A percentile compares a stretch with the other conserved stretches of the same genome.
Conservation (phyloP, 2,888 invertebrate genomes). For the Nebria brevicollis region DNA sequence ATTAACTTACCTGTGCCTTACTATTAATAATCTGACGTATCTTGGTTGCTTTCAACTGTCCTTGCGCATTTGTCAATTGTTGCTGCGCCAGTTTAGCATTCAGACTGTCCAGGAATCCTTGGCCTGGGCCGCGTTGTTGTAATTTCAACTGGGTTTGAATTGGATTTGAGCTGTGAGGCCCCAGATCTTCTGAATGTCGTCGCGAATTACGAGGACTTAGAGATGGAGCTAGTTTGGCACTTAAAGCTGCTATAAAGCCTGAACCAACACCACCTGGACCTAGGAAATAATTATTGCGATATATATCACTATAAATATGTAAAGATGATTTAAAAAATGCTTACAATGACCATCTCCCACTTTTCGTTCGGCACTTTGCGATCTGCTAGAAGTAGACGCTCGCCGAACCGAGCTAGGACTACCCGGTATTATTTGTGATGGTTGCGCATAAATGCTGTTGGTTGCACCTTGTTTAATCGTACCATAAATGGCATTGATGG, state of each 20-base stretch:
- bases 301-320: constrained; percentile 9
- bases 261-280: constrained; percentile 70
- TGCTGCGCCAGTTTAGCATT: constrained; percentile 81
- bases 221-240: constrained; percentile 74
- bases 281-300: constrained; percentile 46
- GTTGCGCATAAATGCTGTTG: constrained; percentile 66
- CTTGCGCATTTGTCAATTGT: constrained; percentile 64
- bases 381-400: constrained; percentile 63
- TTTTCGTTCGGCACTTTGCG: constrained; percentile 71
- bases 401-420: constrained; percentile 67
- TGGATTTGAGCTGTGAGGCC: constrained; percentile 47
- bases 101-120: constrained; percentile 81
- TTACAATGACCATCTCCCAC: constrained; percentile 63
- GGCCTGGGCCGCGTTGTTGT: constrained; percentile 64
- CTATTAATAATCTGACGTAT: constrained; percentile 80
- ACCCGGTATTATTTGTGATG: constrained; percentile 62
- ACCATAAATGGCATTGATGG: constrained; percentile 58
- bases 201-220: constrained; percentile 69
- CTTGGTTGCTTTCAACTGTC: constrained; percentile 69
- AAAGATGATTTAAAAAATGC: not conserved
- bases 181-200: constrained; percentile 64
- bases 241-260: constrained; percentile 75
- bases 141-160: constrained; percentile 60
- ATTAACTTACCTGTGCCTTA: constrained; percentile 71
- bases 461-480: constrained; percentile 49